phyloP scores from a whole-genome alignment of 2,797 vertebrate genomes.

The Chelon labrosus region DNA sequence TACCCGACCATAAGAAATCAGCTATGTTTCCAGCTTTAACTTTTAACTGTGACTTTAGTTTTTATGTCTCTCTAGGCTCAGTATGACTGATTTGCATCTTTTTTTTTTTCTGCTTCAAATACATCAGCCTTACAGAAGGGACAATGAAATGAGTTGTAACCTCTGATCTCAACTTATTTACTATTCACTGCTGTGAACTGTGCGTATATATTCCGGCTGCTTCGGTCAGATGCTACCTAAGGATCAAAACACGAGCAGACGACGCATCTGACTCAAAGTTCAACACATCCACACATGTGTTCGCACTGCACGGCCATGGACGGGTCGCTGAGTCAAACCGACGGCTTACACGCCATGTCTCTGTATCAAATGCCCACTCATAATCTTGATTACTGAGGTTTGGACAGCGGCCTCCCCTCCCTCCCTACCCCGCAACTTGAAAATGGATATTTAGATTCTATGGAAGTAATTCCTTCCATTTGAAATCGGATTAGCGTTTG shows the following conservation, averaged over 20 bases:
- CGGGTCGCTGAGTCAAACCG: slow-evolving; percentile 5
- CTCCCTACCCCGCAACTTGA: slow-evolving; percentile 15
- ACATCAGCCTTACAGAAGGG: no score
- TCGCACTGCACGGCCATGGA: not conserved
- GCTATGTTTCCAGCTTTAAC: slow-evolving; percentile 69
- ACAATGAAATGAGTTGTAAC: no score
- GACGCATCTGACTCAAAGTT: not conserved
- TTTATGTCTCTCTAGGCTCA: slow-evolving; percentile 32
- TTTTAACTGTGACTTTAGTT: slow-evolving; percentile 50
- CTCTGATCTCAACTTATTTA: no score
- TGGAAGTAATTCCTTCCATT: slow-evolving; percentile 56
- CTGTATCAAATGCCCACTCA: slow-evolving; percentile 69
- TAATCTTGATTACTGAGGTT: slow-evolving; percentile 70
- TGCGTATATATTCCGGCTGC: no score
- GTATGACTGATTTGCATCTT: slow-evolving; percentile 9
- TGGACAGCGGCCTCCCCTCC: slow-evolving; percentile 34
- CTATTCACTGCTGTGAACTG: no score
- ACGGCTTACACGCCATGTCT: slow-evolving; percentile 54
- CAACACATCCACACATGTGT: no score
- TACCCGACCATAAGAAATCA: slow-evolving; percentile 76
- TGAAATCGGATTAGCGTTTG: slow-evolving; percentile 77
- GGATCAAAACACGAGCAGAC: no score
- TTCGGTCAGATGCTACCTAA: no score
- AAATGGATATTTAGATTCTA: slow-evolving; percentile 56
- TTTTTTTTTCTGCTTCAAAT: no score